Evolutionary conservation across 1,140 invertebrate species (phyloP).

Genomic region (Carposina sasakii): DNA sequence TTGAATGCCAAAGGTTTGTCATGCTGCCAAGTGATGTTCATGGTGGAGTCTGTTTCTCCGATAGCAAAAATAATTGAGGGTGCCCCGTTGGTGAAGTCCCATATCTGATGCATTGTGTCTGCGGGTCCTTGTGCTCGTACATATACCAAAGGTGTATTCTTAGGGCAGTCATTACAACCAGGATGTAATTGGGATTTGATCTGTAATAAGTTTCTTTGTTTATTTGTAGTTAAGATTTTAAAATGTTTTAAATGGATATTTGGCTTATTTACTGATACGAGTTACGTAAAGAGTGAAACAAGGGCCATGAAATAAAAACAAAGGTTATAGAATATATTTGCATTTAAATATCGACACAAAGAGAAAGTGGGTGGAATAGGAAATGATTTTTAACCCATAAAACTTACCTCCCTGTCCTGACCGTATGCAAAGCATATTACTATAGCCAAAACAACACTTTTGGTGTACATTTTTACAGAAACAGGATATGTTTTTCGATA

Average conservation of each 20-base stretch:
- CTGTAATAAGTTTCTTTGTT: too few species aligned
- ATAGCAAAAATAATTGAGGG: slow-evolving; percentile 72
- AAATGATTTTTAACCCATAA: neutral
- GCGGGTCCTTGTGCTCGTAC: slow-evolving; percentile 64
- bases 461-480: slow-evolving; percentile 35
- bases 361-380: neutral
- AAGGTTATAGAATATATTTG: too few species aligned
- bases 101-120: slow-evolving; percentile 75
- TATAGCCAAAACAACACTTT: slow-evolving; percentile 32
- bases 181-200: slow-evolving; percentile 51
- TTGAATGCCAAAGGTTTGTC: slow-evolving; percentile 46
- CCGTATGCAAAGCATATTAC: slow-evolving; percentile 31
- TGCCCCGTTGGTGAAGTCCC: slow-evolving; percentile 72
- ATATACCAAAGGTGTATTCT: slow-evolving; percentile 64
- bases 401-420: slow-evolving; percentile 48
- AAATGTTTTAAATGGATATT: too few species aligned
- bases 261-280: too few species aligned
- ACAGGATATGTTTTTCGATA: slow-evolving; percentile 35
- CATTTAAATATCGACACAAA: too few species aligned
- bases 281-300: too few species aligned
- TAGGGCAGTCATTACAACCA: slow-evolving; percentile 36
- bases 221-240: too few species aligned
- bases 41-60: slow-evolving; percentile 49
- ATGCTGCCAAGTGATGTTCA: slow-evolving; percentile 67
- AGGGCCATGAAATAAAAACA: too few species aligned